phyloP scores from a whole-genome alignment of 2,113 vertebrate genomes.

The Phoxinus phoxinus region DNA sequence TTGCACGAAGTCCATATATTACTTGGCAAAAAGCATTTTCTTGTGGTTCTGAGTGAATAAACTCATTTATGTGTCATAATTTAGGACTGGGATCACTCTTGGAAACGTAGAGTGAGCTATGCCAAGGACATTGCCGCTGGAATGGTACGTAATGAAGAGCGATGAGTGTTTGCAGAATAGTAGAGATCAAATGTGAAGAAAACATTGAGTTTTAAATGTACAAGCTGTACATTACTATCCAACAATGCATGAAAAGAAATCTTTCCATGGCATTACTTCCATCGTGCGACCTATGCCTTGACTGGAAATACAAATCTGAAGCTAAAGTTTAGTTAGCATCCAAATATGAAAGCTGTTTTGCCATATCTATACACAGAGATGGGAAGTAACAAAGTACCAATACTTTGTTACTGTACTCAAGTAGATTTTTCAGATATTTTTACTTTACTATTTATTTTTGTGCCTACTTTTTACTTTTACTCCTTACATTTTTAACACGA shows the following conservation, averaged over 20 bases:
- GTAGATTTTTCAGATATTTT: no score
- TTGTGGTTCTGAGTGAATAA: not conserved
- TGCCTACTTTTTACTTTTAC: no score
- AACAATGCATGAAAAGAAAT: not conserved
- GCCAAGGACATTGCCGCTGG: conserved; percentile 94
- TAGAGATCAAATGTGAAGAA: not conserved
- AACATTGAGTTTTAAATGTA: not conserved
- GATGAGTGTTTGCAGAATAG: not conserved
- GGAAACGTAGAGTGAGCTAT: conserved; percentile 89
- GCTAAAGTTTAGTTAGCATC: not conserved
- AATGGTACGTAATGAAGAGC: conserved; percentile 79
- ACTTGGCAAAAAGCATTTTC: not conserved
- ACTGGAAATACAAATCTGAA: not conserved
- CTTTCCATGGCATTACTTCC: not conserved
- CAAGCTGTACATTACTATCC: not conserved
- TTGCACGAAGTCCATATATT: not conserved
- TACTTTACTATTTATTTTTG: no score
- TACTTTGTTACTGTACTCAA: no score
- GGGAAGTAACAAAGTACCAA: no score
- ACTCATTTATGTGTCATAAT: not conserved
- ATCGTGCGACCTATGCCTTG: not conserved
- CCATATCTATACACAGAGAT: not conserved
- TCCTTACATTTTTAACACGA: no score
- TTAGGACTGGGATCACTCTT: conserved; percentile 88
- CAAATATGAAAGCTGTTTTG: not conserved